Evolutionary conservation across 37 sponge, comb jelly and placozoan species (phyloP).

Genomic region (Chondrilla cf. caribensis): DNA sequence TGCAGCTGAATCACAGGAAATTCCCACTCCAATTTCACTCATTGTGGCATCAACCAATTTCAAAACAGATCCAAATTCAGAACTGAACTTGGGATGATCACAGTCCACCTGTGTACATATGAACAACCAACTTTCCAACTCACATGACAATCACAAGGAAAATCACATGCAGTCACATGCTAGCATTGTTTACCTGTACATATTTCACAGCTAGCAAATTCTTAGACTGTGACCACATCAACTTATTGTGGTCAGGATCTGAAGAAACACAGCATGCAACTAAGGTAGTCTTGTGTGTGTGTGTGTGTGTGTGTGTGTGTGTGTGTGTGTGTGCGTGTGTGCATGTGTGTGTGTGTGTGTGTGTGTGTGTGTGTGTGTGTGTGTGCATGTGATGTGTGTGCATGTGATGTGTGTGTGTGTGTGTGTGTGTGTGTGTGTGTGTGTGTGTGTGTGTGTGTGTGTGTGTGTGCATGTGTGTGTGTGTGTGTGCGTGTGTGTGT

Average conservation of each 20-base stretch:
- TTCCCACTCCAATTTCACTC: slow-evolving; percentile 26
- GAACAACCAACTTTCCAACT: too few species aligned
- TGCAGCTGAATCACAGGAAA: slow-evolving; percentile 31
- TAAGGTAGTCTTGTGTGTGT: slow-evolving; percentile 30
- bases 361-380: slow-evolving; percentile 42
- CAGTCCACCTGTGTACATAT: slow-evolving; percentile 31
- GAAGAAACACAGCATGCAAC: not conserved
- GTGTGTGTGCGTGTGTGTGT: slow-evolving; percentile 45
- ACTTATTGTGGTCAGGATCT: not conserved
- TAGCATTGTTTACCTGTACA: not conserved
- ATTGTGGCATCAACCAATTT: slow-evolving; percentile 34
- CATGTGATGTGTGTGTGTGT: slow-evolving; percentile 43
- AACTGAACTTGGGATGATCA: slow-evolving; percentile 29
- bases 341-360: slow-evolving; percentile 38
- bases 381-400: slow-evolving; percentile 41
- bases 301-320: slow-evolving; percentile 37
- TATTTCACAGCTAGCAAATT: slow-evolving; percentile 26
- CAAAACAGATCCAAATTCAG: slow-evolving; percentile 22
- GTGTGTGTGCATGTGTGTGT: slow-evolving; percentile 42
- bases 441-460: slow-evolving; percentile 45
- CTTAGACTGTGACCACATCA: slow-evolving; percentile 18
- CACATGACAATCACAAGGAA: not conserved
- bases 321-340: slow-evolving; percentile 38
- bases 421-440: slow-evolving; percentile 41
- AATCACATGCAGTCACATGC: not conserved